A percentile compares a stretch with the other conserved stretches of the same genome.
Evolutionary conservation across 2,888 invertebrate species (phyloP).

Genomic region (Platycheirus rosarum): DNA sequence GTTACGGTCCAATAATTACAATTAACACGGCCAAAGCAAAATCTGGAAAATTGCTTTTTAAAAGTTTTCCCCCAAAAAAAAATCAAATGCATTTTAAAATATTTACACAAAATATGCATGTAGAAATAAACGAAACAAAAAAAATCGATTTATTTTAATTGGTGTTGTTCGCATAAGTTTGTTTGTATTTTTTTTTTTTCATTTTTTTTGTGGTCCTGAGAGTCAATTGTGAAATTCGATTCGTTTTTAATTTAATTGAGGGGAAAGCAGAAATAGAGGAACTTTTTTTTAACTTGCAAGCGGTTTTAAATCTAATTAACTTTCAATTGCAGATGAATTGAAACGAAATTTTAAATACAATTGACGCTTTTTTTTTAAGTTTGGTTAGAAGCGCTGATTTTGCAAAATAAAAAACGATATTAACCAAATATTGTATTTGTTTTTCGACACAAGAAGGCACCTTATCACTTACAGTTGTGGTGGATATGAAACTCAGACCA

Average conservation of each 20-base stretch:
- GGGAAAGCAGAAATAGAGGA: background rate
- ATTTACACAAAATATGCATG: background rate
- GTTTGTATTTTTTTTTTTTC: background rate
- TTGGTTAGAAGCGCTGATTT: too few species aligned
- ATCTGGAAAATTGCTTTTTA: constrained; percentile 11
- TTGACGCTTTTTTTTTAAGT: too few species aligned
- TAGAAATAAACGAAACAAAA: too few species aligned
- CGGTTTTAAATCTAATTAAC: constrained; percentile 10
- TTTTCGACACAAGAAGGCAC: too few species aligned
- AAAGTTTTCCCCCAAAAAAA: background rate
- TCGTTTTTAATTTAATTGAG: constrained; percentile 8
- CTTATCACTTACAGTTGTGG: too few species aligned
- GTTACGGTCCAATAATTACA: constrained; percentile 17
- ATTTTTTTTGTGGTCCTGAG: background rate
- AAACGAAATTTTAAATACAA: background rate
- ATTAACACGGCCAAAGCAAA: background rate
- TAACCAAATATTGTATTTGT: too few species aligned
- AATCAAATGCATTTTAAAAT: background rate
- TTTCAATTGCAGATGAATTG: background rate
- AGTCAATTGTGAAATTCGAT: background rate
- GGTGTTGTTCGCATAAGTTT: background rate
- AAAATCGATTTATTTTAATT: background rate
- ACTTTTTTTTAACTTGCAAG: background rate
- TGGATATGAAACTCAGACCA: too few species aligned
- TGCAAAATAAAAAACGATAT: too few species aligned